Conservation (phyloP, 2,113 vertebrate genomes). For the Leptocoma aspasia region DNA sequence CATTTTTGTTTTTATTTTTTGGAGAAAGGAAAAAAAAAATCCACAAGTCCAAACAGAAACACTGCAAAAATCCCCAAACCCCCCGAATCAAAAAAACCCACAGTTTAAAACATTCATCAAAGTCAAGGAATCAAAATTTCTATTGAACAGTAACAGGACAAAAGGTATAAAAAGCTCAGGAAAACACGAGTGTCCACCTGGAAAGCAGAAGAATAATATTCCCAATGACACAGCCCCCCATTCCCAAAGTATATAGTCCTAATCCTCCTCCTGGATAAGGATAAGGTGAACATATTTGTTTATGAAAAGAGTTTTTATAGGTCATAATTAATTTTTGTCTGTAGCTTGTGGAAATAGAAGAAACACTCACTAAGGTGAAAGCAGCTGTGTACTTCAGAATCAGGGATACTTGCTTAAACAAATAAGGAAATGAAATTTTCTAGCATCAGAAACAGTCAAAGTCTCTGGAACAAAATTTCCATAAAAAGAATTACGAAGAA, state of each 20-base stretch:
- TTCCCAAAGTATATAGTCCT: neutral
- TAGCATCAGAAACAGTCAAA: neutral
- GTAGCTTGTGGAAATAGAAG: neutral
- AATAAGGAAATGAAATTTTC: neutral
- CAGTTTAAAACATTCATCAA: neutral
- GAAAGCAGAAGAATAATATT: neutral
- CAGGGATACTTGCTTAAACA: neutral
- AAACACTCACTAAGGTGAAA: neutral
- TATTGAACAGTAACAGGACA: fast-evolving
- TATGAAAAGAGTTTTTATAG: neutral
- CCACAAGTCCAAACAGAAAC: neutral
- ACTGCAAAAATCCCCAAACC: neutral
- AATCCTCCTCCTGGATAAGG: too few relatives aligned
- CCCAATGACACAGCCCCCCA: too few relatives aligned
- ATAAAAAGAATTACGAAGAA: neutral
- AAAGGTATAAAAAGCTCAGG: neutral
- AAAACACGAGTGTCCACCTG: fast-evolving
- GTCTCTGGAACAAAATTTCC: neutral
- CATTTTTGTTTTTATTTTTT: neutral
- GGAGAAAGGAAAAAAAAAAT: neutral
- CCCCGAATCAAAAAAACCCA: fast-evolving
- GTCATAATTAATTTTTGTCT: neutral
- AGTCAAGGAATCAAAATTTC: neutral
- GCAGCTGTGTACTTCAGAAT: neutral
- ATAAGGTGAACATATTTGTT: neutral